Conservation (phyloP, 1,140 invertebrate genomes). For the Bombus balteatus region DNA sequence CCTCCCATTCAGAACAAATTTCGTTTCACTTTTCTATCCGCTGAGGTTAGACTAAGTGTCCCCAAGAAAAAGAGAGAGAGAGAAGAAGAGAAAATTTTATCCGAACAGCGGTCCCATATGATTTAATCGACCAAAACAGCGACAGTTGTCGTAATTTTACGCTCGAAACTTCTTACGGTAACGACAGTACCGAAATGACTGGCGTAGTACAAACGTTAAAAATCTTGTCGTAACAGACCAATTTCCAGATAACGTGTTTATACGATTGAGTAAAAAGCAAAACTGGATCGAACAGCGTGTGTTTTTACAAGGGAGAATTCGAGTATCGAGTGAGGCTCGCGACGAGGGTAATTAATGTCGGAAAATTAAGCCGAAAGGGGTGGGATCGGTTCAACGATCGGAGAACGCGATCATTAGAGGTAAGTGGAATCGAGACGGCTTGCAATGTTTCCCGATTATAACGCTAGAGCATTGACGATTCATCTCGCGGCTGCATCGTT, state of each 20-base stretch:
- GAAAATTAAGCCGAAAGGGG: slow-evolving; percentile 15
- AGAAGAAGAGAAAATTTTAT: background rate
- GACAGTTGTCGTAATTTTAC: background rate
- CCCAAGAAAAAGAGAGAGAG: background rate
- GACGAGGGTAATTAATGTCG: slow-evolving; percentile 30
- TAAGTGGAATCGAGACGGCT: slow-evolving; percentile 62
- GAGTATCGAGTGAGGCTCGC: background rate
- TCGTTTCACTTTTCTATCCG: background rate
- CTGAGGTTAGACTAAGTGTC: background rate
- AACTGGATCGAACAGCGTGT: background rate
- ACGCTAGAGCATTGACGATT: slow-evolving; percentile 33
- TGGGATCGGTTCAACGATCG: slow-evolving; percentile 41
- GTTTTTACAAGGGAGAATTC: background rate
- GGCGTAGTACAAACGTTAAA: background rate
- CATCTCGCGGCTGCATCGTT: slow-evolving; percentile 54
- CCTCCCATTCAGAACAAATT: background rate
- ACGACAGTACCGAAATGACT: too few relatives aligned
- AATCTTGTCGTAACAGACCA: background rate
- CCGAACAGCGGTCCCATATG: background rate
- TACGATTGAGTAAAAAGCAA: background rate
- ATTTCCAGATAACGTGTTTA: background rate
- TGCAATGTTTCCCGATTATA: slow-evolving; percentile 47
- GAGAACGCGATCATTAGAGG: slow-evolving; percentile 39
- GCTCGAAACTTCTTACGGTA: background rate
- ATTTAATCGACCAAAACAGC: background rate